Evolutionary conservation across 2,113 vertebrate species (phyloP).

Genomic region (Marmota monax): DNA sequence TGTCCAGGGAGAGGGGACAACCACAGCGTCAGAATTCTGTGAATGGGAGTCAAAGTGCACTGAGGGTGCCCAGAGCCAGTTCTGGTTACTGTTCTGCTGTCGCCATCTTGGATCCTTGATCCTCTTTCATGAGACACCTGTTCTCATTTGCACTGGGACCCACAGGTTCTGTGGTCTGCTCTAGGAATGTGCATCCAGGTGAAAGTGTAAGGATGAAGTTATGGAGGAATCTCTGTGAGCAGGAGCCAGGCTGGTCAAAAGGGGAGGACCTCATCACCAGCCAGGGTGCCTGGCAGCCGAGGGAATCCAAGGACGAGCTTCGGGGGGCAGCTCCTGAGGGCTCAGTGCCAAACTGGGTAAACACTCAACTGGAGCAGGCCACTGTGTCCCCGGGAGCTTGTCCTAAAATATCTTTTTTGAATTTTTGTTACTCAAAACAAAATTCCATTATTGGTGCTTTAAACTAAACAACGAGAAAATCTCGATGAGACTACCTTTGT

Average conservation of each 20-base stretch:
- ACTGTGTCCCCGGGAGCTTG: not conserved
- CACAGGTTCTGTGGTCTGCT: not conserved
- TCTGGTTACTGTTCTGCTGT: no score
- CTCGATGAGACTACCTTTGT: not conserved
- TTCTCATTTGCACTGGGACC: no score
- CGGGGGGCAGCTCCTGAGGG: not conserved
- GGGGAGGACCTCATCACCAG: not conserved
- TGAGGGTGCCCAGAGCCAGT: not conserved
- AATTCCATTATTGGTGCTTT: not conserved
- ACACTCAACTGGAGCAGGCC: not conserved
- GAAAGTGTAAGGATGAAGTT: not conserved
- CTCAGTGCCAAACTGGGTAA: no score
- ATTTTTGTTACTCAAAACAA: not conserved
- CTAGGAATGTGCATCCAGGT: not conserved
- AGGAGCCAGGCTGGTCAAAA: not conserved
- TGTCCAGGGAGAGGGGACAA: no score
- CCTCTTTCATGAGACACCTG: not conserved
- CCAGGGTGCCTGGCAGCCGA: fast-evolving
- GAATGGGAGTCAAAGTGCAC: not conserved
- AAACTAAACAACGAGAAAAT: not conserved
- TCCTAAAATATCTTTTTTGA: not conserved
- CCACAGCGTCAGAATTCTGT: not conserved
- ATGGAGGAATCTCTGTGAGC: not conserved
- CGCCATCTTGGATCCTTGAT: not conserved
- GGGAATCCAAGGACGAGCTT: no score